These are phyloP conservation scores for Centropus unirufus DNA, from an alignment of 2,113 vertebrate species.

Conservation along the genomic window DNA sequence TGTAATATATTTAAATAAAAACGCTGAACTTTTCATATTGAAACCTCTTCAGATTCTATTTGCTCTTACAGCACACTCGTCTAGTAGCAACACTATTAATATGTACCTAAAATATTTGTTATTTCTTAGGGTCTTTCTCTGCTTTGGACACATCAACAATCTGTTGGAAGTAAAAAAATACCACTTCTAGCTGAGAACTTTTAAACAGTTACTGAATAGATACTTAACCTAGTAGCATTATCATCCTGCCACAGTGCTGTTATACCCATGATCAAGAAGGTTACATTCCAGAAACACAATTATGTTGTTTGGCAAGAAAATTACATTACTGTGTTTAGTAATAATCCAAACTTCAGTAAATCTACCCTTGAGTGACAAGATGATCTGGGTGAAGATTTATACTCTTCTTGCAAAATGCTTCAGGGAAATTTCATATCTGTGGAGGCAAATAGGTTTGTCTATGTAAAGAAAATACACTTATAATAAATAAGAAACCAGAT, in stretches of 20 bases:
- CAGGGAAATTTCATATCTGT: neutral
- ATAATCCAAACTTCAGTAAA: neutral
- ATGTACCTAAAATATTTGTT: neutral
- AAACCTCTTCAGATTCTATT: neutral
- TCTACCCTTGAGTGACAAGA: neutral
- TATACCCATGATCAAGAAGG: neutral
- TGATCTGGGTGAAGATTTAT: neutral
- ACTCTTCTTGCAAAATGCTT: neutral
- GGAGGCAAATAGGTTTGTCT: neutral
- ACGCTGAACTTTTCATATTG: neutral
- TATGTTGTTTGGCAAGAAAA: neutral
- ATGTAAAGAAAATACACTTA: conserved; percentile 34
- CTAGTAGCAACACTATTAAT: neutral
- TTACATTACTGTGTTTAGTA: neutral
- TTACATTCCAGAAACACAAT: conserved; percentile 8
- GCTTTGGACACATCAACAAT: neutral
- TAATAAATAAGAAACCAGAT: conserved; percentile 52
- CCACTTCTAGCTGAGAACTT: neutral
- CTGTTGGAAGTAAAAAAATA: neutral
- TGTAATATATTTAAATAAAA: neutral
- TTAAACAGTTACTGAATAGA: neutral
- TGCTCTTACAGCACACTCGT: neutral
- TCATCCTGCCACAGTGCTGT: neutral
- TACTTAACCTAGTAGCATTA: neutral
- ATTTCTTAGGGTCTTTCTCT: neutral